Conservation (phyloP, 2,888 invertebrate species). For the Habroteleia sp. region DNA sequence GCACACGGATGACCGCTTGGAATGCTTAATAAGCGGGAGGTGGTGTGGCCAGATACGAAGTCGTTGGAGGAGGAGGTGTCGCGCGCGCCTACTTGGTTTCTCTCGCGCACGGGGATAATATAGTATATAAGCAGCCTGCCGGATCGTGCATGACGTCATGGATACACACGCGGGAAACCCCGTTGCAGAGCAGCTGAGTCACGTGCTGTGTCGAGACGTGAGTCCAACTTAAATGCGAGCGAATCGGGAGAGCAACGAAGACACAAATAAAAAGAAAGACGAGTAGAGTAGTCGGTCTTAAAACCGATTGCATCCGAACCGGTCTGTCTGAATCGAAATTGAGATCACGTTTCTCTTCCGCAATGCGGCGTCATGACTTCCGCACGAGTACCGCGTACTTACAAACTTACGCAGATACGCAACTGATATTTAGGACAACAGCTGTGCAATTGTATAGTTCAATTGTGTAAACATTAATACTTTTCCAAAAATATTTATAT, state of each 20-base stretch:
- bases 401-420: conserved; percentile 33
- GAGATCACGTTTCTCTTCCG: conserved; percentile 69
- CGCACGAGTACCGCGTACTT: conserved; percentile 42
- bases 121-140: conserved; percentile 60
- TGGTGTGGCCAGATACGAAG: conserved; percentile 46
- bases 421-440: conserved; percentile 18
- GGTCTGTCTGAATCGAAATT: conserved; percentile 68
- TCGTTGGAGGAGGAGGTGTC: conserved; percentile 63
- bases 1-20: conserved; percentile 71
- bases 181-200: conserved; percentile 76
- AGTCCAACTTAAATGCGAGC: conserved; percentile 73
- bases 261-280: conserved; percentile 26
- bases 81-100: conserved; percentile 59
- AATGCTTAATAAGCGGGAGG: conserved; percentile 76
- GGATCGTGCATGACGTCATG: conserved; percentile 75
- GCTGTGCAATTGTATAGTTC: too few species aligned
- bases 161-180: conserved; percentile 73
- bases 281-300: conserved; percentile 36
- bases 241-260: conserved; percentile 33
- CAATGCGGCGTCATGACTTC: conserved; percentile 47
- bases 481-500: too few species aligned
- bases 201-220: conserved; percentile 76
- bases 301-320: conserved; percentile 64
- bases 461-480: too few species aligned
- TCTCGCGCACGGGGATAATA: conserved; percentile 52